phyloP scores from a whole-genome alignment of 2,797 vertebrate genomes.

The Hippopotamyrus pictus region DNA sequence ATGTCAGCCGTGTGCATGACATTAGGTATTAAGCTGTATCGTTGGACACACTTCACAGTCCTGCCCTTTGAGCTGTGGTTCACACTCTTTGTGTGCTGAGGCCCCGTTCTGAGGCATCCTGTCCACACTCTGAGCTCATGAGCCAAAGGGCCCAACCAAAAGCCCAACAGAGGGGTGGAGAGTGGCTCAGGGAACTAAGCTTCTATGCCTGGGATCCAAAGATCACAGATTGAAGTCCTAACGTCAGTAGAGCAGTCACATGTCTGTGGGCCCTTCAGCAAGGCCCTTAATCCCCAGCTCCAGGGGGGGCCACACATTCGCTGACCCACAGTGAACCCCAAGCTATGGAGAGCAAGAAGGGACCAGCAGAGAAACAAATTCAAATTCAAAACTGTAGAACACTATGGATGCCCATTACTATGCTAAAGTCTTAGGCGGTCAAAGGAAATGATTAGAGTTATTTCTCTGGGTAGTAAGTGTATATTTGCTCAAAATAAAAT shows the following conservation, averaged over 20 bases:
- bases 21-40: constrained; percentile 27
- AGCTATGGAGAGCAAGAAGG: background rate
- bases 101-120: background rate
- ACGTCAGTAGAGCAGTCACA: background rate
- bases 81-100: background rate
- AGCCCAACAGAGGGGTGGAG: background rate
- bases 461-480: background rate
- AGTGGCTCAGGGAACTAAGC: background rate
- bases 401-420: background rate
- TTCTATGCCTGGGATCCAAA: background rate
- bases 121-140: background rate
- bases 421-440: background rate
- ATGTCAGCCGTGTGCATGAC: background rate
- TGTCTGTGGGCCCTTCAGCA: background rate
- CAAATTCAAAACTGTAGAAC: background rate
- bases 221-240: background rate
- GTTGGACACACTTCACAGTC: background rate
- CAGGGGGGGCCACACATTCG: background rate
- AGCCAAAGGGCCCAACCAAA: background rate
- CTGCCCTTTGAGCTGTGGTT: background rate
- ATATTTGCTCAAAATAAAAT: background rate
- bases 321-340: background rate
- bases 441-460: background rate
- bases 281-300: background rate
- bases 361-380: background rate